phyloP scores from a whole-genome alignment of 2,888 invertebrate genomes.

The Stomorhina lunata region DNA sequence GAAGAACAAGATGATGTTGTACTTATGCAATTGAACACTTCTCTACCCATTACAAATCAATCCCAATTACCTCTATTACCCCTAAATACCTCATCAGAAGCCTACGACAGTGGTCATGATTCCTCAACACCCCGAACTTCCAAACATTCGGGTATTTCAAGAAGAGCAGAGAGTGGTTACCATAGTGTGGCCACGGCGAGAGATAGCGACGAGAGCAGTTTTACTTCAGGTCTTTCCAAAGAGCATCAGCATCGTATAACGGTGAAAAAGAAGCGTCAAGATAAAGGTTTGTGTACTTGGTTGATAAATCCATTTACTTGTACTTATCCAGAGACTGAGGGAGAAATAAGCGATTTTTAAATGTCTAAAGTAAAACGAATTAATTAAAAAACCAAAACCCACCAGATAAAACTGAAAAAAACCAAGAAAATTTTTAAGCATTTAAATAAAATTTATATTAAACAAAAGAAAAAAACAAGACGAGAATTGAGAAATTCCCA shows the following conservation, averaged over 20 bases:
- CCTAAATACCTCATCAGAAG: conserved; percentile 81
- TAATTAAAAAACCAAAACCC: conserved; percentile 35
- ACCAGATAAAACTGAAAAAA: conserved; percentile 43
- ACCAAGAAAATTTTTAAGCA: conserved; percentile 48
- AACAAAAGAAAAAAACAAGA: conserved; percentile 35
- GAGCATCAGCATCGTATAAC: conserved; percentile 78
- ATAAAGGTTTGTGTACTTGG: conserved; percentile 88
- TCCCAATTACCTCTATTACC: conserved; percentile 78
- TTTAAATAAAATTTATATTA: conserved; percentile 44
- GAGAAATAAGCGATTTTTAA: conserved; percentile 84
- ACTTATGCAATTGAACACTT: conserved; percentile 68
- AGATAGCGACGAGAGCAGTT: conserved; percentile 92
- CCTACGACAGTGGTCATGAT: conserved; percentile 91
- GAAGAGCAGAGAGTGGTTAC: conserved; percentile 93
- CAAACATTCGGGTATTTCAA: conserved; percentile 89
- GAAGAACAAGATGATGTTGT: conserved; percentile 69
- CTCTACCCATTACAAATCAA: conserved; percentile 75
- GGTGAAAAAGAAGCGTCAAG: conserved; percentile 84
- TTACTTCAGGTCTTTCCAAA: conserved; percentile 84
- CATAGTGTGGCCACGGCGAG: conserved; percentile 89
- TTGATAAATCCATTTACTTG: conserved; percentile 88
- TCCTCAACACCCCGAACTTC: conserved; percentile 91
- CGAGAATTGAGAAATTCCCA: conserved; percentile 56
- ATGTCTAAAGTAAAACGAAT: background rate
- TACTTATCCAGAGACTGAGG: conserved; percentile 87